These are phyloP conservation scores for Anguilla anguilla DNA, from an alignment of 2,797 vertebrate species.

Conservation along the genomic window DNA sequence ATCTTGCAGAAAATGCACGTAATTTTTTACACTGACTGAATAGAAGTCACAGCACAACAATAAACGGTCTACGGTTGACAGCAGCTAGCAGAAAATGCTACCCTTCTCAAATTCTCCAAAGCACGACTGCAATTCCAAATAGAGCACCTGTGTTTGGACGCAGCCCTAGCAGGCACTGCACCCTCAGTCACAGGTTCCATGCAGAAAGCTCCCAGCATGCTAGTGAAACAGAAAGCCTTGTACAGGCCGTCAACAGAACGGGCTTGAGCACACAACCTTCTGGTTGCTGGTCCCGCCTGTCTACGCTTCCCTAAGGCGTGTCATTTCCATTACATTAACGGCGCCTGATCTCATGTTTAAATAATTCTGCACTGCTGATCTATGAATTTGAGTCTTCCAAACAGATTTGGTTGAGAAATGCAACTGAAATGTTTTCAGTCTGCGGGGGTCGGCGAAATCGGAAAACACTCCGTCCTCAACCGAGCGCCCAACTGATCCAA, in stretches of 20 bases:
- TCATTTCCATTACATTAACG: background rate
- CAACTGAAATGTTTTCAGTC: background rate
- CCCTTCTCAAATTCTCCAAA: background rate
- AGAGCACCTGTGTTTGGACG: background rate
- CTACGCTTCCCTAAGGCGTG: background rate
- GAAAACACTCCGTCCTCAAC: background rate
- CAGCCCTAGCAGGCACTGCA: background rate
- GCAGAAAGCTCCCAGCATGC: background rate
- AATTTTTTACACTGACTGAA: background rate
- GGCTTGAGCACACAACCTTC: background rate
- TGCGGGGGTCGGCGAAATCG: background rate
- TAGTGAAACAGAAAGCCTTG: background rate
- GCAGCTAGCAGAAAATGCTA: background rate
- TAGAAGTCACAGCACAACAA: background rate
- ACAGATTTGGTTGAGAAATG: background rate
- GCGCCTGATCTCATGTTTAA: background rate
- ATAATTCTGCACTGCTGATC: background rate
- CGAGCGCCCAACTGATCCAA: background rate
- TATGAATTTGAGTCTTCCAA: background rate
- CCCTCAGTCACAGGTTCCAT: background rate
- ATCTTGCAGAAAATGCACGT: no score
- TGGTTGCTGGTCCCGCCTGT: background rate
- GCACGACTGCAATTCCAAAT: background rate
- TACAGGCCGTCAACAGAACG: background rate
- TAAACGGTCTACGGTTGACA: background rate